Percentiles rank a stretch among this genome's conserved stretches.
These are phyloP conservation scores for Dolomedes plantarius DNA, from an alignment of 2,888 invertebrate species.

Conservation along the genomic window DNA sequence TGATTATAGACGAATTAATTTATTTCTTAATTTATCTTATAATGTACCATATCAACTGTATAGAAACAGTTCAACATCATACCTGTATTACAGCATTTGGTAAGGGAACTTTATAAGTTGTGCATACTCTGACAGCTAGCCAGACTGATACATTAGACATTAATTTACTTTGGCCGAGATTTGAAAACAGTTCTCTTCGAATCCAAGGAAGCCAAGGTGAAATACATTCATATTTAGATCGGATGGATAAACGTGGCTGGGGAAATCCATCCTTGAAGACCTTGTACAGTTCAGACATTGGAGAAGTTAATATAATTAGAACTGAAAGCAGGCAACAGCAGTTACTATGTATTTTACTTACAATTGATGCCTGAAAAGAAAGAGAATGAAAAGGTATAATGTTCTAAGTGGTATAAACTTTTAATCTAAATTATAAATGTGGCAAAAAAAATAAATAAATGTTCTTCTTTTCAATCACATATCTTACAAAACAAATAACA, in stretches of 20 bases:
- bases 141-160: constrained; percentile 55
- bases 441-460: too few species aligned
- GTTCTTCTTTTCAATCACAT: too few species aligned
- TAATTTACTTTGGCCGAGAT: constrained; percentile 36
- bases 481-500: too few species aligned
- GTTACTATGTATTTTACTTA: constrained; percentile 54
- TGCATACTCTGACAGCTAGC: constrained; percentile 46
- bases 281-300: constrained; percentile 39
- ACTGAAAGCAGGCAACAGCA: constrained; percentile 51
- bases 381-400: too few species aligned
- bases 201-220: constrained; percentile 64
- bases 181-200: constrained; percentile 36
- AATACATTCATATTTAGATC: constrained; percentile 30
- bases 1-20: too few species aligned
- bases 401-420: too few species aligned
- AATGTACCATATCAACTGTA: too few species aligned
- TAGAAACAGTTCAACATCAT: not conserved
- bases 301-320: constrained; percentile 48
- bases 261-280: constrained; percentile 57
- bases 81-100: constrained; percentile 41
- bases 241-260: constrained; percentile 29
- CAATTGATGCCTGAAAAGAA: constrained; percentile 22
- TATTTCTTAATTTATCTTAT: too few species aligned
- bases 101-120: constrained; percentile 29
- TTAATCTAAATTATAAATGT: too few species aligned